Percentiles rank a stretch among this genome's conserved stretches.
These are phyloP conservation scores for Eidolon dupreanum DNA, from an alignment of 2,797 vertebrate genomes.

Conservation along the genomic window DNA sequence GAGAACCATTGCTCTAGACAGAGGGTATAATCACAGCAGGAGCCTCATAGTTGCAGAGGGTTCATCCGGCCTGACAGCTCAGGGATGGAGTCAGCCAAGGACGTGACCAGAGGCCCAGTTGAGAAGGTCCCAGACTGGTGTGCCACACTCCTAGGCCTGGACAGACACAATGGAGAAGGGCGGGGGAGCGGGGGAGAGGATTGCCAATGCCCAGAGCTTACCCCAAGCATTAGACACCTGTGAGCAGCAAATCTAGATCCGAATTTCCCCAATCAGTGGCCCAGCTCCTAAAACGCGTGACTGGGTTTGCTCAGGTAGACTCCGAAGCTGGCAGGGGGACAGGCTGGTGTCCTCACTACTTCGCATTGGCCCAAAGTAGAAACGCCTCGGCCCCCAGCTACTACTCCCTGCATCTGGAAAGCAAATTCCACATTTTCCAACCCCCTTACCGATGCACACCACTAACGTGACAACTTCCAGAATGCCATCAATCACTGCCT, in stretches of 20 bases:
- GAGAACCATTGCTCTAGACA: neutral
- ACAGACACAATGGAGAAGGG: neutral
- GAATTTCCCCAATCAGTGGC: neutral
- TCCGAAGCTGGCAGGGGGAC: neutral
- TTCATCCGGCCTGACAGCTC: neutral
- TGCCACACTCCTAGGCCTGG: neutral
- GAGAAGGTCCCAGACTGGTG: neutral
- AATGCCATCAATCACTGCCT: neutral
- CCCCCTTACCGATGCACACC: neutral
- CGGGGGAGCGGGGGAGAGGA: no score
- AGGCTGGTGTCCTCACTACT: neutral
- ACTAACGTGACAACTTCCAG: neutral
- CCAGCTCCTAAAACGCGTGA: neutral
- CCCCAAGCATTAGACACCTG: neutral
- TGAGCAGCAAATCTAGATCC: constrained; percentile 1
- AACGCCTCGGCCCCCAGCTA: neutral
- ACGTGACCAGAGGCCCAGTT: neutral
- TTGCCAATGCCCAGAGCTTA: neutral
- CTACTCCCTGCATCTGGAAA: neutral
- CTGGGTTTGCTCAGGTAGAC: neutral
- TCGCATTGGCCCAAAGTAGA: neutral
- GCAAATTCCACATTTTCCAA: neutral
- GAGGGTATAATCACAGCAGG: neutral
- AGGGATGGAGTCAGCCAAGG: neutral
- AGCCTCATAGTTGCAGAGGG: neutral